A percentile compares a stretch with the other conserved stretches of the same genome.
These are phyloP conservation scores for Punctoribates punctum DNA, from an alignment of 2,888 invertebrate species.

Conservation along the genomic window DNA sequence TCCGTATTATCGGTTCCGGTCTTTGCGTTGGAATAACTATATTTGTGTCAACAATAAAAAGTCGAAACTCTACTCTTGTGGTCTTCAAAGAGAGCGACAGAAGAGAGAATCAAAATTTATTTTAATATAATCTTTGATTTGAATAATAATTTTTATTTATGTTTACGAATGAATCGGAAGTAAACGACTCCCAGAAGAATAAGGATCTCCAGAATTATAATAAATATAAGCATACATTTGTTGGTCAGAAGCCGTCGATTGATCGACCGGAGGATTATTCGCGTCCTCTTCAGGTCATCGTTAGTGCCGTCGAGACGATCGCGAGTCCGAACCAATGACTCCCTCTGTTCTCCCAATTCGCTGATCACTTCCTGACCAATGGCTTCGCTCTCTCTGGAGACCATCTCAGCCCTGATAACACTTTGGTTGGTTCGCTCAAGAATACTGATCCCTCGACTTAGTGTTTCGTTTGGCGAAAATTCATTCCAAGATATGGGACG, in stretches of 20 bases:
- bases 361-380: conserved; percentile 71
- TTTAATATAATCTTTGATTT: neutral
- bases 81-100: neutral
- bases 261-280: conserved; percentile 54
- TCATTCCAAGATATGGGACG: neutral
- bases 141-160: neutral
- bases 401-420: conserved; percentile 64
- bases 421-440: conserved; percentile 52
- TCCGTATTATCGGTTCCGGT: neutral
- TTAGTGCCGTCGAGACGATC: conserved; percentile 58
- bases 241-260: conserved; percentile 54
- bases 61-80: neutral
- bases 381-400: conserved; percentile 74
- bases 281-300: conserved; percentile 52
- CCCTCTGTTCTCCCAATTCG: conserved; percentile 71
- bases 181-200: conserved; percentile 53
- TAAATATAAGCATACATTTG: conserved; percentile 54
- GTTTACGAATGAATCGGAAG: conserved; percentile 52
- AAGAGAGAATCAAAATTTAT: neutral
- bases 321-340: conserved; percentile 63
- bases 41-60: neutral
- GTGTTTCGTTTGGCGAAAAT: conserved; percentile 36
- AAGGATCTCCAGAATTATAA: conserved; percentile 53
- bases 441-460: conserved; percentile 53
- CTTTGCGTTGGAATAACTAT: neutral